These are phyloP conservation scores for Pentalonia nigronervosa DNA, from an alignment of 1,140 invertebrate genomes.

Conservation along the genomic window DNA sequence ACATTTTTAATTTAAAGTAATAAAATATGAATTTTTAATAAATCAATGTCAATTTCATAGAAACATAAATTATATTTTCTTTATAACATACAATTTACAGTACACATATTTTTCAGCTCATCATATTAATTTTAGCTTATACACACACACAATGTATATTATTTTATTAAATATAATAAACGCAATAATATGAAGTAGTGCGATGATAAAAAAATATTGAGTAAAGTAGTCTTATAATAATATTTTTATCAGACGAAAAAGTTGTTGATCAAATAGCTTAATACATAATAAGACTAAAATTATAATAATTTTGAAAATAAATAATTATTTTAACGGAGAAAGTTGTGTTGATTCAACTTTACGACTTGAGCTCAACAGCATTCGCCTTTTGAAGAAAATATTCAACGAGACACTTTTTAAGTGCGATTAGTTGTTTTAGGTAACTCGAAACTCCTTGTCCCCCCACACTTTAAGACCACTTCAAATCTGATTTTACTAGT, in stretches of 20 bases:
- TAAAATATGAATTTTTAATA: too few relatives aligned
- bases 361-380: background rate
- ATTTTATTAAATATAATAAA: too few relatives aligned
- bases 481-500: background rate
- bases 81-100: too few relatives aligned
- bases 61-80: too few relatives aligned
- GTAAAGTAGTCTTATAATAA: background rate
- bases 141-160: too few relatives aligned
- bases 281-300: too few relatives aligned
- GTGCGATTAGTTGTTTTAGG: background rate
- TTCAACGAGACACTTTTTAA: background rate
- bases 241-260: background rate
- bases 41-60: too few relatives aligned
- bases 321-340: background rate
- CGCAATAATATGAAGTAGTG: background rate
- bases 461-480: background rate
- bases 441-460: too few relatives aligned
- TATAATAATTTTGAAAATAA: background rate
- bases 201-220: background rate
- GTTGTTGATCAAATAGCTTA: too few relatives aligned
- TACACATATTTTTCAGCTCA: too few relatives aligned
- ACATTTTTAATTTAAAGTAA: too few relatives aligned
- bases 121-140: too few relatives aligned
- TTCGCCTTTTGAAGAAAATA: background rate
- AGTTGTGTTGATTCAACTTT: background rate